Conservation (phyloP, 2,888 invertebrate species). For the Harpalus rubripes region DNA sequence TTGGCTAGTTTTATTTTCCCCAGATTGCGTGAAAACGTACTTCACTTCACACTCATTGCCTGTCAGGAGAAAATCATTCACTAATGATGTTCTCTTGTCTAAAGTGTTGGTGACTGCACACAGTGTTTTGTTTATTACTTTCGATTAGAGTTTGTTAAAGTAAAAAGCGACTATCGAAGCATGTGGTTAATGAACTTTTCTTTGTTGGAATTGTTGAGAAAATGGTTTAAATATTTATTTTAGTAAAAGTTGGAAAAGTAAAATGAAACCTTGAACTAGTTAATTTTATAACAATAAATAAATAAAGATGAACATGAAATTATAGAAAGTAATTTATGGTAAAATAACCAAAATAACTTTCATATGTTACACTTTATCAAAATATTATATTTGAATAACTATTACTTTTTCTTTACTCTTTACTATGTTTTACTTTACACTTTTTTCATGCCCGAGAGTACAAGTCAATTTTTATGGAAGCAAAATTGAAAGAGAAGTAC, state of each 20-base stretch:
- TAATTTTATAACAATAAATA: neutral
- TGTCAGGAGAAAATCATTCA: conserved; percentile 25
- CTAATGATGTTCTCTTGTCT: conserved; percentile 25
- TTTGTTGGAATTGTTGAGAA: conserved; percentile 21
- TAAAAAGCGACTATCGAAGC: conserved; percentile 46
- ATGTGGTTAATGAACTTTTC: conserved; percentile 42
- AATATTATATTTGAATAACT: too few relatives aligned
- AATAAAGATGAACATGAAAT: neutral
- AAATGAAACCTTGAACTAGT: conserved; percentile 18
- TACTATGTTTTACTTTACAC: too few relatives aligned
- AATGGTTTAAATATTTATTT: conserved; percentile 32
- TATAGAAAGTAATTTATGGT: conserved; percentile 2
- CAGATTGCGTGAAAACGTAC: conserved; percentile 35
- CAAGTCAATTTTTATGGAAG: too few relatives aligned
- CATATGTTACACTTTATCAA: neutral
- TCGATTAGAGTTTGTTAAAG: conserved; percentile 27
- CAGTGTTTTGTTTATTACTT: conserved; percentile 35
- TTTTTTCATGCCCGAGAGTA: too few relatives aligned
- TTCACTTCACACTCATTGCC: conserved; percentile 4
- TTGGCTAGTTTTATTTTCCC: conserved; percentile 26
- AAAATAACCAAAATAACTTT: conserved; percentile 14
- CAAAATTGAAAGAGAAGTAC: too few relatives aligned
- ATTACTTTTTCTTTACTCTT: too few relatives aligned
- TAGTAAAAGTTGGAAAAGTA: conserved; percentile 46
- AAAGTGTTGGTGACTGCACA: conserved; percentile 11